Base-by-base conservation (phyloP, 1,140 invertebrate genomes). In the Drosophila seguyi region DNA sequence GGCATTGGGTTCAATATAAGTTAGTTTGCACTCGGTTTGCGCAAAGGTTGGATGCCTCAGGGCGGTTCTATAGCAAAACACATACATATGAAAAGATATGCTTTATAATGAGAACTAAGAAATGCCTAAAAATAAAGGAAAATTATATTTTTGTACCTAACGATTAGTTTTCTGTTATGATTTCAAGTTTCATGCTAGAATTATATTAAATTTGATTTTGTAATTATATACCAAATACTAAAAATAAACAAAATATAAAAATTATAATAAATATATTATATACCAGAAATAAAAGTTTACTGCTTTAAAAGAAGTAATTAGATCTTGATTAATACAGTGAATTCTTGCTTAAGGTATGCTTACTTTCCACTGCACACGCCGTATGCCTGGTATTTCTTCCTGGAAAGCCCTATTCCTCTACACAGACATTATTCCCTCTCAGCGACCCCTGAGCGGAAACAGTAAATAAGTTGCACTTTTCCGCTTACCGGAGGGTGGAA, bases 401-500 rank as follows among this genome's bases (percentile, higher is more conserved):
- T 42, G 20, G 16, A 31, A 20, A 39, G 27, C 38, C 45, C 66
- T n/a, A 41, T 59, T n/a, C 66, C 34, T 55, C 34, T n/a, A 11
- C 52, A 55, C 25, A 38, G 52, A 55, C 52, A 38, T 55, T 55
- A 16, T 55, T 53, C 52, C 31, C 20, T 38, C 14, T 38, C 34
- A 22, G 52, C 31, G 50, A 53, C 50, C 50, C 31, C 20, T 7
- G 7, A 53, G 20, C 52, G 74, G 68, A 86, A 86, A 71, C 82
- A 75, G 82, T 86, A 86, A 86, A 86, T 86, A 86, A 81, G 82
- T 86, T 86, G 78, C 82, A 86, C 78, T 86, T 79, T 85, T 86
- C 78, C 78, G 82, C 58, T 84, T 61, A 69, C 77, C 62, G 41
- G 38, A 39, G 16, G 44, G 57, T 36, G 36, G 41, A 22, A 42